These are phyloP conservation scores for Xiphophorus maculatus DNA, from an alignment of 2,113 vertebrate genomes.

Conservation along the genomic window DNA sequence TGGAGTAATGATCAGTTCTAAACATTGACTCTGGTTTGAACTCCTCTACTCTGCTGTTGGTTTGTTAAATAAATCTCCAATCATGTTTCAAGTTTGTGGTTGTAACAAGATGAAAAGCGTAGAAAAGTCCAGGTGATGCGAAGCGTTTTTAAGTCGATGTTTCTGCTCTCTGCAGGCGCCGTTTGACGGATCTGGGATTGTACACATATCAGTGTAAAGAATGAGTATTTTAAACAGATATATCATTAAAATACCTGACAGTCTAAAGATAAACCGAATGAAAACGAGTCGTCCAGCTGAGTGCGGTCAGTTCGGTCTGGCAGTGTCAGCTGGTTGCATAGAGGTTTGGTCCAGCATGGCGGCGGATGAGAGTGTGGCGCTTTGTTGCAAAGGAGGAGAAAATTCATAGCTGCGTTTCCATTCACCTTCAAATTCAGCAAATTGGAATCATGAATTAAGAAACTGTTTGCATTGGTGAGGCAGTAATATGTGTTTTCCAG, in stretches of 20 bases:
- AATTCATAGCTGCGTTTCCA: too few relatives aligned
- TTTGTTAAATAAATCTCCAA: neutral
- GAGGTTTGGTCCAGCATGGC: conserved; percentile 14
- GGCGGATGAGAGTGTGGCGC: neutral
- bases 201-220: too few relatives aligned
- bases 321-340: conserved; percentile 64
- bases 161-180: too few relatives aligned
- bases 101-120: neutral
- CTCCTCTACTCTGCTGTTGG: neutral
- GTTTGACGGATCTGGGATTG: too few relatives aligned
- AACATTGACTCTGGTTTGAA: neutral
- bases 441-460: too few relatives aligned
- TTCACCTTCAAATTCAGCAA: too few relatives aligned
- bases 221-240: neutral
- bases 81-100: neutral
- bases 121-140: neutral
- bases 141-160: neutral
- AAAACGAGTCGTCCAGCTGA: neutral
- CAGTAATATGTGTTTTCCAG: too few relatives aligned
- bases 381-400: neutral
- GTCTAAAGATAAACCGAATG: neutral
- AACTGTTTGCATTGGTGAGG: too few relatives aligned
- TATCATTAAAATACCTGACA: neutral
- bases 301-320: conserved; percentile 33
- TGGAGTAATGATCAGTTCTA: neutral